Base-by-base conservation (phyloP, 2,888 invertebrate genomes). In the Neelides folsomi region DNA sequence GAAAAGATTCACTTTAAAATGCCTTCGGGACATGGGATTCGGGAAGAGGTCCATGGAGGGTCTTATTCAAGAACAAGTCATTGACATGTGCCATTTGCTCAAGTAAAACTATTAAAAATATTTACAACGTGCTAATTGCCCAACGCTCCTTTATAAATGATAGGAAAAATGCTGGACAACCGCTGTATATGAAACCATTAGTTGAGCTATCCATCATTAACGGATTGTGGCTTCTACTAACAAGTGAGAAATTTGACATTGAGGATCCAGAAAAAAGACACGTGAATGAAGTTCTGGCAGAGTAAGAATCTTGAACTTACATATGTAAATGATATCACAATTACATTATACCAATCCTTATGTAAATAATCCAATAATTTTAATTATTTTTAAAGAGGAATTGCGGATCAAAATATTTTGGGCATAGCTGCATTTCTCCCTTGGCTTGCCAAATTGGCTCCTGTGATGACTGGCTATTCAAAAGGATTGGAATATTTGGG, bases 161-260 rank as follows among this genome's bases (percentile, higher is more conserved):
- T 5, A 54, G 53, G 27, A 52, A 52, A 43, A 54, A 58, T 46
- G 41, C 45, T 8, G 38, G 35, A 6, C 51, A 56, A 36, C 55
- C 59, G 8, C 34, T 60, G 19, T 58, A 57, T 27, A 35, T 62
- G 3, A 62, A 62, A 27, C 58, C 60, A 0, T 43, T 58, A 1
- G 44, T 62, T 9, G 62, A 62, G 38, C 27, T 62, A 3, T 53
- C 60, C 1, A 59, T 62, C 6, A 56, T 62, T 12, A 62, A 62
- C 35, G 52, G 56, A 12, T 18, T 60, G 2, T 62, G 62, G 62
- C 47, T 48, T 10, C 49, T 62, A 10, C 56, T 62, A 48, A 59
- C 62, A 1, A 55, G 58, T 40, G 62, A 62, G 47, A 62, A 59
- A 38, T 62, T 59, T 47, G 58, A 60, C 49, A 55, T 62, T 37